Conservation (phyloP, 2,888 invertebrate species). For the Augochlorella aurata region DNA sequence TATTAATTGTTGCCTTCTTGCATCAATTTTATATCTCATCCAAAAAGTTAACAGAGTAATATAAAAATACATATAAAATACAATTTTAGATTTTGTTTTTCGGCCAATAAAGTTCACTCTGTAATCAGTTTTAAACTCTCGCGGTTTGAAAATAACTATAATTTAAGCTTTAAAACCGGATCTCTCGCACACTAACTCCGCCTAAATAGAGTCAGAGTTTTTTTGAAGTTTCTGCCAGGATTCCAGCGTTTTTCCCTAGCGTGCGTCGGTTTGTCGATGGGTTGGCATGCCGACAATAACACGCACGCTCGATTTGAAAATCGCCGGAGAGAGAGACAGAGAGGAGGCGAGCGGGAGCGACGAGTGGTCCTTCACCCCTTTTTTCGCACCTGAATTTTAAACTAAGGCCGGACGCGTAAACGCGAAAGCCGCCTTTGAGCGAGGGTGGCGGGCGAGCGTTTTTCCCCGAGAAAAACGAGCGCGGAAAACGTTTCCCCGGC, state of each 20-base stretch:
- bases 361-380: constrained; percentile 36
- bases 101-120: too few relatives aligned
- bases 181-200: neutral
- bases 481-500: constrained; percentile 64
- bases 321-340: neutral
- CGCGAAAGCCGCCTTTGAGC: constrained; percentile 57
- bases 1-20: too few relatives aligned
- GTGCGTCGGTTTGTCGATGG: constrained; percentile 1
- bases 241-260: too few relatives aligned
- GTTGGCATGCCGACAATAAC: neutral
- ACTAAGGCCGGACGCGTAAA: constrained; percentile 57
- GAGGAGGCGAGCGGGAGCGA: neutral
- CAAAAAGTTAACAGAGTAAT: too few relatives aligned
- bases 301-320: constrained; percentile 13
- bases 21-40: too few relatives aligned
- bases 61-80: too few relatives aligned
- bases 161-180: too few relatives aligned
- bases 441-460: constrained; percentile 45
- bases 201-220: neutral
- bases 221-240: neutral
- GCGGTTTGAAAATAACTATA: too few relatives aligned
- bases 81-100: too few relatives aligned
- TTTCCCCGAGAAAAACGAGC: constrained; percentile 59
- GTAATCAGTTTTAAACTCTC: too few relatives aligned
- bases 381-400: constrained; percentile 62